phyloP scores from a whole-genome alignment of 2,113 vertebrate species.

The Mandrillus leucophaeus region DNA sequence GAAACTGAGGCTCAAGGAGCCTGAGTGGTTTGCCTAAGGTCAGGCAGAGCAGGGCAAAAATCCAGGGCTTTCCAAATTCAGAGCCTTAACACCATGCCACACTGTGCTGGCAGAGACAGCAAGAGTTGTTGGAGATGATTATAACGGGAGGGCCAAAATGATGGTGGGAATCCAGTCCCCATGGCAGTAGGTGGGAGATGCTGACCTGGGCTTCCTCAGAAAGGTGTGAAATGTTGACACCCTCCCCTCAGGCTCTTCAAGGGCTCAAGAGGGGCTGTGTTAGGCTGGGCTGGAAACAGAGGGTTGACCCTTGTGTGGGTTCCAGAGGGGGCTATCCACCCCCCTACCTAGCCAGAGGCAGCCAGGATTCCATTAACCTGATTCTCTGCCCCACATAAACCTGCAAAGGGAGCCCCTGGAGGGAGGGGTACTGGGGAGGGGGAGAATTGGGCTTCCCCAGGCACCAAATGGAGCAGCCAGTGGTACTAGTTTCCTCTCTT shows the following conservation, averaged over 20 bases:
- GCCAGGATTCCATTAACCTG: conserved; percentile 78
- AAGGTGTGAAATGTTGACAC: background rate
- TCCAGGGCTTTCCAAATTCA: background rate
- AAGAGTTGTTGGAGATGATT: background rate
- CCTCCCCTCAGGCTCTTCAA: background rate
- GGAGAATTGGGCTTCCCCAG: conserved; percentile 55
- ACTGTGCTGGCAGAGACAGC: background rate
- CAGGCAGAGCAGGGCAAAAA: background rate
- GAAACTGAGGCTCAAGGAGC: background rate
- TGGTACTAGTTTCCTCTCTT: background rate
- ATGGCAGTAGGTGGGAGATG: background rate
- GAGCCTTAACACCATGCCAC: background rate
- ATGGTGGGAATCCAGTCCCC: background rate
- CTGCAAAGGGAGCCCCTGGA: conserved; percentile 62
- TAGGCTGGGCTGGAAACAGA: background rate
- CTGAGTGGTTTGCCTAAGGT: background rate
- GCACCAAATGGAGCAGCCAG: conserved; percentile 7
- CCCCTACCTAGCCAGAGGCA: conserved; percentile 64
- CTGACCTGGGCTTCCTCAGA: background rate
- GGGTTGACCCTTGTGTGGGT: conserved; percentile 42
- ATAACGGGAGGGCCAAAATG: background rate
- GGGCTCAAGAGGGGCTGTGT: background rate
- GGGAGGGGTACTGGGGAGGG: background rate
- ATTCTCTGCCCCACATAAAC: conserved; percentile 79
- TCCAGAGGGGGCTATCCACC: background rate